Base-by-base conservation (phyloP, 2,113 vertebrate species). In the Vanacampus margaritifer region DNA sequence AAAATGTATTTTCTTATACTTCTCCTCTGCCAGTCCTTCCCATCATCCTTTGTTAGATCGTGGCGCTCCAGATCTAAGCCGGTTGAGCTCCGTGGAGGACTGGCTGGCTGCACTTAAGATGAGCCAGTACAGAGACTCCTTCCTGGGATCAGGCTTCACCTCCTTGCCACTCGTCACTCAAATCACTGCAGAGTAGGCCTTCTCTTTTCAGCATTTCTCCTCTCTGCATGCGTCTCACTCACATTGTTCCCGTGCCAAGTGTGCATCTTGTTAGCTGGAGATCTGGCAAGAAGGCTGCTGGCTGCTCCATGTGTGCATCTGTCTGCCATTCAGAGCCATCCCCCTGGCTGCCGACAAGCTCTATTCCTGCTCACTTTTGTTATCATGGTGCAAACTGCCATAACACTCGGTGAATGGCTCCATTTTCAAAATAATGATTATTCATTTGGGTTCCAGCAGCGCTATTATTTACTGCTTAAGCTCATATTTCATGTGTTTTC, bases 51-150 rank as follows among this genome's bases (percentile, higher is more conserved):
- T 98, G 85, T 90, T 97, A 8, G 96, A 98, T 80, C 95, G 94
- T 66, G 94, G 93, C 53, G 94, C 93, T 83, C 96, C 95, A 16
- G 97, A 99, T 82, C 93, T 97, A 84, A 95, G 94, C 88, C 92
- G 93, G 76, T 91, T 96, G 86, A 97, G 92, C 91, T 97, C 96
- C 59, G 95, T 99, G 86, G 96, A 97, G 0, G 96, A 98, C 87
- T 99, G 97, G 97, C 93, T 99, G 84, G 94, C 93, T 0, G 95
- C 96, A 46, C 91, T 99, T 87, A 99, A 98, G 90, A 98, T 99
- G 97, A 95, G 92, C 85, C 97, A 99, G 84, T 99, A 99, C 74
- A 92, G 95, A 87, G 97, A 99, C 85, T 96, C 93, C 81, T 98
- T 99, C 92, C 91, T 97, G 79, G 94, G 91, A 0, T 94, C 95